Evolutionary conservation across 2,888 invertebrate species (phyloP).

Genomic region (Nymphalis urticae): DNA sequence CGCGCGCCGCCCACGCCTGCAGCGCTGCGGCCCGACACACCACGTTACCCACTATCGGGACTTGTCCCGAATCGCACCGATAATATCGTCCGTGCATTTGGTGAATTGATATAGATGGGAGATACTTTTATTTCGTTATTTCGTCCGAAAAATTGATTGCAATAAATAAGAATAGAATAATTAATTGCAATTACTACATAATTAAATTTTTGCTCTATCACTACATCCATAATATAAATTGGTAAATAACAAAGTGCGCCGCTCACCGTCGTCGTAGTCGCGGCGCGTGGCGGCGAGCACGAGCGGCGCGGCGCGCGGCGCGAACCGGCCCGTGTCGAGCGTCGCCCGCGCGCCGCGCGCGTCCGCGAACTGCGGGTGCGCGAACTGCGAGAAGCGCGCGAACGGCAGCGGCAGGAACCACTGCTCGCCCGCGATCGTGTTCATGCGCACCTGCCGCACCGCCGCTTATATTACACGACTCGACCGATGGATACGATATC

Average conservation of each 20-base stretch:
- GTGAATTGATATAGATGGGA: too few species aligned
- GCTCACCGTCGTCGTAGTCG: conserved; percentile 83
- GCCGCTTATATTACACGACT: too few species aligned
- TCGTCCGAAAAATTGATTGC: too few species aligned
- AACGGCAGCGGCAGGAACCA: conserved; percentile 96
- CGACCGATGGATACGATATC: too few species aligned
- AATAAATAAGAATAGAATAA: too few species aligned
- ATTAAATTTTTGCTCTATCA: too few species aligned
- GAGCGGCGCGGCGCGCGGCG: conserved; percentile 82
- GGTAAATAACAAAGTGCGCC: too few species aligned
- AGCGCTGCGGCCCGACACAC: conserved; percentile 36
- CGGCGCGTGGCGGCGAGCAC: conserved; percentile 91
- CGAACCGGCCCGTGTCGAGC: conserved; percentile 89
- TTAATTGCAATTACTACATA: too few species aligned
- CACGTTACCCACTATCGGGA: not conserved
- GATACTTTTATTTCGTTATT: too few species aligned
- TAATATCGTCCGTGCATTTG: too few species aligned
- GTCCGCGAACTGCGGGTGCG: conserved; percentile 85
- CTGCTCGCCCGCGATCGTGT: conserved; percentile 93
- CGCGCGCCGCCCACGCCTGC: conserved; percentile 40
- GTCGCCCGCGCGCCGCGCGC: conserved; percentile 83
- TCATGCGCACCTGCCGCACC: conserved; percentile 90
- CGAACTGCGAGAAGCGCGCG: conserved; percentile 90
- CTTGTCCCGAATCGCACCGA: too few species aligned
- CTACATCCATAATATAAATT: too few species aligned